A percentile compares a stretch with the other conserved stretches of the same genome.
phyloP scores from a whole-genome alignment of 2,797 vertebrate genomes.

The Amniataba percoides region DNA sequence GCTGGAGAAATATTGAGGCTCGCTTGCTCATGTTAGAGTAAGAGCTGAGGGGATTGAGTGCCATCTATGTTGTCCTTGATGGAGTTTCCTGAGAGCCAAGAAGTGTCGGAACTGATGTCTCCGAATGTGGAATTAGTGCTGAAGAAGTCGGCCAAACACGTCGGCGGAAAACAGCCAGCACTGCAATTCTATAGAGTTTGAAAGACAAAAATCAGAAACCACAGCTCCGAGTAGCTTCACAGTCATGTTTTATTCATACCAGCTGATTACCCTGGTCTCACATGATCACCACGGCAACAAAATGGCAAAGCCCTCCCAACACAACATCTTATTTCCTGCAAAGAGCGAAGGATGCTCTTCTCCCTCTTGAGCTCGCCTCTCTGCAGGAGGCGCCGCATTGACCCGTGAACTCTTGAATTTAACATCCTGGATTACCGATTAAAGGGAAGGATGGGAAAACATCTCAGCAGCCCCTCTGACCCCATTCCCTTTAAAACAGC shows the following conservation, averaged over 20 bases:
- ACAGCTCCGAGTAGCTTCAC: conserved; percentile 1
- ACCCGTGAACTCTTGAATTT: conserved; percentile 34
- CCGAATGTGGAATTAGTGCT: conserved; percentile 30
- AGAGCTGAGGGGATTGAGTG: neutral
- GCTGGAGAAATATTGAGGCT: conserved; percentile 8
- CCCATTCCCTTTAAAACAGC: conserved; percentile 33
- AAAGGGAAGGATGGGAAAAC: conserved; percentile 22
- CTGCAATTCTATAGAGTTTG: neutral
- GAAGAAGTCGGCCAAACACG: conserved; percentile 3
- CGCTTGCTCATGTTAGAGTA: neutral
- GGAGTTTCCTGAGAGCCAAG: neutral
- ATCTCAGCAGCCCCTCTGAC: conserved; percentile 8
- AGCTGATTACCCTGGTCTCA: conserved; percentile 32
- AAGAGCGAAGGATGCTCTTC: conserved; percentile 24
- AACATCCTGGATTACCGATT: conserved; percentile 63
- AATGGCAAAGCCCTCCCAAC: conserved; percentile 18
- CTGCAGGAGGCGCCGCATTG: neutral
- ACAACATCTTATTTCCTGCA: neutral
- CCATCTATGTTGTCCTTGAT: neutral
- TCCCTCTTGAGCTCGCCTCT: conserved; percentile 14
- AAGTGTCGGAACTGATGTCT: conserved; percentile 16
- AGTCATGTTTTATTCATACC: conserved; percentile 50
- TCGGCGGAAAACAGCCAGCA: conserved; percentile 11
- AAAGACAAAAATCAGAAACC: conserved; percentile 16
- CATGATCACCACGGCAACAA: conserved; percentile 25